phyloP scores from a whole-genome alignment of 2,888 invertebrate genomes.

The Imbricaverruca yamaguchii region DNA sequence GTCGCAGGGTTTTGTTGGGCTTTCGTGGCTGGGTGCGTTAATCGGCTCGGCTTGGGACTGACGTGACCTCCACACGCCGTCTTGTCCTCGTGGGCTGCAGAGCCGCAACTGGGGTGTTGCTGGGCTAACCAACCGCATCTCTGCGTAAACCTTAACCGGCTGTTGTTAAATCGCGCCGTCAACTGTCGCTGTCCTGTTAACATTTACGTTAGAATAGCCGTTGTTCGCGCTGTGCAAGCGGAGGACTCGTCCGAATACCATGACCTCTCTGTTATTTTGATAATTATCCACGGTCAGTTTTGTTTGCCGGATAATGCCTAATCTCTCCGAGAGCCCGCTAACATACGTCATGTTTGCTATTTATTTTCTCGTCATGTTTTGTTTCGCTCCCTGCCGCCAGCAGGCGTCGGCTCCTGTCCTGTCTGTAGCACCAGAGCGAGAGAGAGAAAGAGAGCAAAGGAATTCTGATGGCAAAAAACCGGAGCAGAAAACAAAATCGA shows the following conservation, averaged over 20 bases:
- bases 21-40: neutral
- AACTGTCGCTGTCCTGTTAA: neutral
- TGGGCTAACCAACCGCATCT: slow-evolving; percentile 11
- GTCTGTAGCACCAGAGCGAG: neutral
- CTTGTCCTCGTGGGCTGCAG: neutral
- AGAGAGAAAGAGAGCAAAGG: slow-evolving; percentile 1
- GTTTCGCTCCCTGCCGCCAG: neutral
- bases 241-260: neutral
- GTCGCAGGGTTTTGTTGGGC: neutral
- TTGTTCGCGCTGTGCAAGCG: neutral
- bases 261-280: neutral
- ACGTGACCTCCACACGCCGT: neutral
- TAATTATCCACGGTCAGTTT: neutral
- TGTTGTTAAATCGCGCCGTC: neutral
- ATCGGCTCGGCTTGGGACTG: neutral
- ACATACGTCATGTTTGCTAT: neutral
- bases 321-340: neutral
- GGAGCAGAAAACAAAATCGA: neutral
- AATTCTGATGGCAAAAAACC: slow-evolving; percentile 21
- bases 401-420: neutral
- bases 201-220: neutral
- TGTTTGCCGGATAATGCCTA: neutral
- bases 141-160: neutral
- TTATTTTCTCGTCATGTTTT: neutral
- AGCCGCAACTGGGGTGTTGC: neutral